Evolutionary conservation across 2,113 vertebrate species (phyloP).

Genomic region (Cyanoramphus novaezelandiae): DNA sequence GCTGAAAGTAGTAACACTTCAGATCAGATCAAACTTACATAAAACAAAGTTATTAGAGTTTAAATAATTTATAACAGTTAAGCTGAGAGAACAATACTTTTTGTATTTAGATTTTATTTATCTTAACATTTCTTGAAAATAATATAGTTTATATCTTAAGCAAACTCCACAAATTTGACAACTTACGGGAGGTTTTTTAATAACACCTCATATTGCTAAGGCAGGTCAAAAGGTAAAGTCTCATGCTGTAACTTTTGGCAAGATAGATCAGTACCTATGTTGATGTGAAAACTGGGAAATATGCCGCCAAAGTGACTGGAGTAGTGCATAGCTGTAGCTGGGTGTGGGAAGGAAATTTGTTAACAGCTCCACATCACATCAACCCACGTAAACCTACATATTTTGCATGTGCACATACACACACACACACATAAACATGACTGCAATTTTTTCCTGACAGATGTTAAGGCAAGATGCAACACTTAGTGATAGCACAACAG

Average conservation of each 20-base stretch:
- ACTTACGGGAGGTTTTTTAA: not conserved
- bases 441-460: not conserved
- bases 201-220: not conserved
- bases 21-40: not conserved
- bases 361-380: not conserved
- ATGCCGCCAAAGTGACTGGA: not conserved
- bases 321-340: not conserved
- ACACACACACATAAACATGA: not conserved
- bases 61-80: not conserved
- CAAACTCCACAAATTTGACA: not conserved
- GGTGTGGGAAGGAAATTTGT: not conserved
- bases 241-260: not conserved
- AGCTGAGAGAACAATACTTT: not conserved
- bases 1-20: not conserved
- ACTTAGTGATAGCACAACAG: no score
- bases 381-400: not conserved
- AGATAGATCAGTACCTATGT: not conserved
- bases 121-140: not conserved
- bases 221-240: slow-evolving; percentile 14
- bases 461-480: not conserved
- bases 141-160: not conserved
- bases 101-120: not conserved
- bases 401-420: not conserved
- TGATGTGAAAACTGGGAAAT: not conserved
- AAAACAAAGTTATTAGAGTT: not conserved